Conservation (phyloP, 92 coral and sea anemone species). For the Phenganax marumi region DNA sequence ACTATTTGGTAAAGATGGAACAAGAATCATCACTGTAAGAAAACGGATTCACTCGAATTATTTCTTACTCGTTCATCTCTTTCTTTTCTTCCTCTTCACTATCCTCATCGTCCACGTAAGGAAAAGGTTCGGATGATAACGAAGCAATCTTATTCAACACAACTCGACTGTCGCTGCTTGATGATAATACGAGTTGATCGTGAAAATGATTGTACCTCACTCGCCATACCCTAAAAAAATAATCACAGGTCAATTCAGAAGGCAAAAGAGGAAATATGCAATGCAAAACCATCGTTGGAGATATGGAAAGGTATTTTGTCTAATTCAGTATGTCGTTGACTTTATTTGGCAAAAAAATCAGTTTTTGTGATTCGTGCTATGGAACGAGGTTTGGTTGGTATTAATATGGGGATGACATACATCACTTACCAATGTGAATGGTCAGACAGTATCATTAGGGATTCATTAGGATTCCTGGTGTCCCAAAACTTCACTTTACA, state of each 20-base stretch:
- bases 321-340: too few relatives aligned
- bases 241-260: too few relatives aligned
- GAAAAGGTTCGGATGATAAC: conserved; percentile 93
- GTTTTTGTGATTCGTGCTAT: too few relatives aligned
- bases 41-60: background rate
- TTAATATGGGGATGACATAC: background rate
- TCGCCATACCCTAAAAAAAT: conserved; percentile 86
- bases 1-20: too few relatives aligned
- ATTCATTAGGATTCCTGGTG: conserved; percentile 77
- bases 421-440: conserved; percentile 88
- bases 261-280: too few relatives aligned
- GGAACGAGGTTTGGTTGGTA: too few relatives aligned
- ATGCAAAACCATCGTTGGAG: too few relatives aligned
- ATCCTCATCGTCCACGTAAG: conserved; percentile 93
- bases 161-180: conserved; percentile 97
- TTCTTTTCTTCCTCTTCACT: conserved; percentile 69
- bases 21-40: background rate
- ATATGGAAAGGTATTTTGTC: too few relatives aligned
- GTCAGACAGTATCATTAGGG: conserved; percentile 81
- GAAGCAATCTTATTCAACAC: conserved; percentile 88
- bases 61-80: conserved; percentile 69
- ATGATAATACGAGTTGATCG: conserved; percentile 86
- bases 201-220: conserved; percentile 95
- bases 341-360: too few relatives aligned
- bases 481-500: conserved; percentile 98